Evolutionary conservation across 2,888 invertebrate genomes (phyloP).

Genomic region (Byasa hedistus): DNA sequence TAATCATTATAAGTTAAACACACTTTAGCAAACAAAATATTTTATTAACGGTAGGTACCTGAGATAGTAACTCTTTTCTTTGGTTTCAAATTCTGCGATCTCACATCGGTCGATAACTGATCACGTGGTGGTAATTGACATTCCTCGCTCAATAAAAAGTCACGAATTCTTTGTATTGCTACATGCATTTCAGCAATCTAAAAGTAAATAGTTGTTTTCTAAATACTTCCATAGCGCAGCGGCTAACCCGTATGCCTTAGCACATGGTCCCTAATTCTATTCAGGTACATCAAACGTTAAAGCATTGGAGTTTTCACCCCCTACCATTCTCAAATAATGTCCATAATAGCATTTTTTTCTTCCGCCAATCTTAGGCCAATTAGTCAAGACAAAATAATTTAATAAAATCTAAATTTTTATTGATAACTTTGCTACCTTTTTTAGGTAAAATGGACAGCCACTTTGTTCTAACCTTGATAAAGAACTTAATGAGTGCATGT

Average conservation of each 20-base stretch:
- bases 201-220: not conserved
- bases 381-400: too few relatives aligned
- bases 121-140: constrained; percentile 53
- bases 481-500: not conserved
- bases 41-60: constrained; percentile 41
- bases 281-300: too few relatives aligned
- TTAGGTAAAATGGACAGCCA: not conserved
- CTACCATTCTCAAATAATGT: too few relatives aligned
- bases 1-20: too few relatives aligned
- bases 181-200: constrained; percentile 74
- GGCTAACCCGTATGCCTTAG: too few relatives aligned
- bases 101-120: constrained; percentile 38
- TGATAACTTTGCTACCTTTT: too few relatives aligned
- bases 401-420: too few relatives aligned
- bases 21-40: not conserved
- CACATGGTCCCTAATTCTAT: too few relatives aligned
- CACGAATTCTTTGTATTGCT: constrained; percentile 67
- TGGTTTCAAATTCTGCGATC: constrained; percentile 31
- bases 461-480: not conserved
- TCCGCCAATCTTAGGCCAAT: too few relatives aligned
- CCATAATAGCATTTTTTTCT: too few relatives aligned
- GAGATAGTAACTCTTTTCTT: constrained; percentile 65
- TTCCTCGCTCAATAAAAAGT: constrained; percentile 66
- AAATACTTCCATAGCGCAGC: too few relatives aligned
- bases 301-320: too few relatives aligned